Conservation (phyloP, 2,113 vertebrate genomes). For the Antechinus stuartii region DNA sequence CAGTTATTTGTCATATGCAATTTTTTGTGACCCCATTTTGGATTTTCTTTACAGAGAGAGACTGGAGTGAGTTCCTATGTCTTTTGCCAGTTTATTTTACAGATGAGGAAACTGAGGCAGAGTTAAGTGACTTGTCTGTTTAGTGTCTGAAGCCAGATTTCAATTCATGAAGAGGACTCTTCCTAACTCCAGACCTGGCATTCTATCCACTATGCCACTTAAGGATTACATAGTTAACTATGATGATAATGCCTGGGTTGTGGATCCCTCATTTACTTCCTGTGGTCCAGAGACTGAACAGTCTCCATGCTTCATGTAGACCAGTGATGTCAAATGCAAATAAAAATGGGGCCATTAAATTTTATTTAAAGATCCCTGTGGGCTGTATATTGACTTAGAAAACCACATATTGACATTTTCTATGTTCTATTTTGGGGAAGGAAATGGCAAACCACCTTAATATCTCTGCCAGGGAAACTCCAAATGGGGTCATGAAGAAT, state of each 20-base stretch:
- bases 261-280: neutral
- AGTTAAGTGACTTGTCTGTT: neutral
- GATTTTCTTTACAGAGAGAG: neutral
- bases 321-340: neutral
- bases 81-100: neutral
- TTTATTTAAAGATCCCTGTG: neutral
- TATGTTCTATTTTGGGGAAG: neutral
- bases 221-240: neutral
- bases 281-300: neutral
- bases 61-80: neutral
- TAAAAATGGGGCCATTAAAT: neutral
- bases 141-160: neutral
- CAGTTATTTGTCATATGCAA: neutral
- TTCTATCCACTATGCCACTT: neutral
- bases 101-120: neutral
- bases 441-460: neutral
- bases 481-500: neutral
- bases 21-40: neutral
- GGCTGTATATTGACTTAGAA: neutral
- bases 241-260: no score
- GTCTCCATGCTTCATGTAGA: neutral
- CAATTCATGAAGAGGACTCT: neutral
- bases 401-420: neutral
- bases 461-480: neutral
- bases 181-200: neutral